A percentile compares a stretch with the other conserved stretches of the same genome.
phyloP scores from a whole-genome alignment of 1,140 invertebrate species.

The Liolophura sinensis region DNA sequence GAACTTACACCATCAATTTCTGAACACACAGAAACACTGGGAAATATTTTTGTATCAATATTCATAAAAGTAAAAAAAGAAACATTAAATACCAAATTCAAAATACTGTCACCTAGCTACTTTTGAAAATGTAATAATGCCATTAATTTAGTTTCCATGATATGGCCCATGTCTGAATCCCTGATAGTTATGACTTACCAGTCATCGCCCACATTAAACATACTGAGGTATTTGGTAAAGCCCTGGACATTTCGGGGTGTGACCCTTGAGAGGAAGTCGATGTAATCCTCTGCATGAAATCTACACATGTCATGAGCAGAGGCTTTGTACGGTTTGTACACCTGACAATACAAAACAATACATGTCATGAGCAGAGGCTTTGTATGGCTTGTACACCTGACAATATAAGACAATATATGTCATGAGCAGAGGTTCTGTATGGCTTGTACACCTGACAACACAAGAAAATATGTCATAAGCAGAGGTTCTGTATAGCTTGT shows the following conservation, averaged over 20 bases:
- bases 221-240: conserved; percentile 86
- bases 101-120: too few species aligned
- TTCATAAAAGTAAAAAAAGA: too few species aligned
- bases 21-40: too few species aligned
- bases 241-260: conserved; percentile 94
- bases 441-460: conserved; percentile 74
- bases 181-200: conserved; percentile 64
- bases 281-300: conserved; percentile 98
- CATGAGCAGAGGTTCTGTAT: conserved; percentile 90
- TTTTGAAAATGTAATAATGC: too few species aligned
- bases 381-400: conserved; percentile 83
- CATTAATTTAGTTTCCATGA: too few species aligned
- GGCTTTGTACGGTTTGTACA: conserved; percentile 92
- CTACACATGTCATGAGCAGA: conserved; percentile 95
- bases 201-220: conserved; percentile 97
- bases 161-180: too few species aligned
- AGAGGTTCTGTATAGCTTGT: conserved; percentile 89
- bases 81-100: too few species aligned
- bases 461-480: conserved; percentile 71
- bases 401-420: conserved; percentile 52
- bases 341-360: conserved; percentile 75
- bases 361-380: conserved; percentile 95
- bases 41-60: too few species aligned
- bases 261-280: conserved; percentile 94
- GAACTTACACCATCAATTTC: too few species aligned